Evolutionary conservation across 2,113 vertebrate species (phyloP), one percentile per base, ranked within the genome.

Genomic region (Hippocampus barbouri): DNA sequence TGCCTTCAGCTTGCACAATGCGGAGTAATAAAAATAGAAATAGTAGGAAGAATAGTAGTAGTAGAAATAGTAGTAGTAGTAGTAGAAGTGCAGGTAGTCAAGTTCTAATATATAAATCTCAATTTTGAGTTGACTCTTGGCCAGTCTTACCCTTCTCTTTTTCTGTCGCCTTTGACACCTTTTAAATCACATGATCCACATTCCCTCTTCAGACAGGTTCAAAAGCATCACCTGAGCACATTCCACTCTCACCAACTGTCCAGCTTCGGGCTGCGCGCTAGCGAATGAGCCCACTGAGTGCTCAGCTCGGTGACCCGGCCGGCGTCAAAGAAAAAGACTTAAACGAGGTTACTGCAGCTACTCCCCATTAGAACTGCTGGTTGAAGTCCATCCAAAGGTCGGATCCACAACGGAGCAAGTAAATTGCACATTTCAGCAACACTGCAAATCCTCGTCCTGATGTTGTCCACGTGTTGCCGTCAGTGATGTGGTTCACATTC

Each of bases 241-340:
- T 34, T 76, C 66, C 79, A 73, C 0, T 62, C 59, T 68, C 63
- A 11, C 25, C 62, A 47, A 23, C 47, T 25, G 71, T 66, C 30
- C 43, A 60, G 73, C 72, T 63, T 71, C 69, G 66, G 68, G 72
- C 21, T 63, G 54, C 45, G n/a, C 59, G 71, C 70, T 66, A 25
- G 23, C 49, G 71, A 61, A 75, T 78, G 71, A 81, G 62, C 65
- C 56, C 71, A 57, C 49, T 27, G 70, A 76, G 63, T 60, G 71
- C 74, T 73, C 75, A 63, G 76, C 78, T 80, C 73, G 15, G 72
- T 86, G 88, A 89, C 87, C 82, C 81, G 71, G 80, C 86, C 81
- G 30, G 62, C 83, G 56, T 85, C 83, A 83, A 78, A 80, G 72
- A 75, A 64, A 80, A 67, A 61, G 60, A 77, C 77, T 68, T 49